A percentile compares a stretch with the other conserved stretches of the same genome.
These are phyloP conservation scores for Propithecus deckenii DNA, from an alignment of 2,797 vertebrate species.

Conservation along the genomic window DNA sequence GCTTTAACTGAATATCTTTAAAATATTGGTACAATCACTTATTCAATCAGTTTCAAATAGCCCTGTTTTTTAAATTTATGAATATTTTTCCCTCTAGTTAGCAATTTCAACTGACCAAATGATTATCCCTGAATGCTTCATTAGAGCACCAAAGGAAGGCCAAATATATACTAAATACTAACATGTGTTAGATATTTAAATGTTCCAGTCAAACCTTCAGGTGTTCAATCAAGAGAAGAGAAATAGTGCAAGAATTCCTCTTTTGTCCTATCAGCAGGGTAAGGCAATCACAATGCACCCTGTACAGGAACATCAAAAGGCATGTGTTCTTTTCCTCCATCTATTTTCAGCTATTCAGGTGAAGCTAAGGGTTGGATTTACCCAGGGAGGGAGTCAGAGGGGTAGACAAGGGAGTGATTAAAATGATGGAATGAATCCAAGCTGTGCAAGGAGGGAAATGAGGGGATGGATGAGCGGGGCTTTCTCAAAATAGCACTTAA, in stretches of 20 bases:
- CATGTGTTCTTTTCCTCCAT: background rate
- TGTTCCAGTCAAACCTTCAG: background rate
- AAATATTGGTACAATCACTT: background rate
- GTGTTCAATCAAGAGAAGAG: background rate
- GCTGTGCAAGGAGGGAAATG: background rate
- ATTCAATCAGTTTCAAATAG: slow-evolving; percentile 27
- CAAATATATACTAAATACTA: background rate
- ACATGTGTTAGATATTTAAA: background rate
- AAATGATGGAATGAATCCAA: background rate
- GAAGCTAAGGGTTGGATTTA: background rate
- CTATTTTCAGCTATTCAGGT: slow-evolving; percentile 1
- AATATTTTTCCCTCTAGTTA: background rate
- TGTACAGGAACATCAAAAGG: background rate
- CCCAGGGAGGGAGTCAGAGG: slow-evolving; percentile 1
- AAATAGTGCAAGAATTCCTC: background rate
- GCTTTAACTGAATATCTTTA: background rate
- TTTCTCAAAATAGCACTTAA: slow-evolving; percentile 32
- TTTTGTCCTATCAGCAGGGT: background rate
- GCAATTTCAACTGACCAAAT: background rate
- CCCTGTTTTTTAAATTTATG: background rate
- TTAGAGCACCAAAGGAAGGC: background rate
- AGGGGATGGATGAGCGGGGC: background rate
- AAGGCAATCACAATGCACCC: background rate
- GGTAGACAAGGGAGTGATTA: slow-evolving; percentile 18
- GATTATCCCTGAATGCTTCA: background rate